Conservation (phyloP, 1,140 invertebrate species). For the Heliothis virescens region DNA sequence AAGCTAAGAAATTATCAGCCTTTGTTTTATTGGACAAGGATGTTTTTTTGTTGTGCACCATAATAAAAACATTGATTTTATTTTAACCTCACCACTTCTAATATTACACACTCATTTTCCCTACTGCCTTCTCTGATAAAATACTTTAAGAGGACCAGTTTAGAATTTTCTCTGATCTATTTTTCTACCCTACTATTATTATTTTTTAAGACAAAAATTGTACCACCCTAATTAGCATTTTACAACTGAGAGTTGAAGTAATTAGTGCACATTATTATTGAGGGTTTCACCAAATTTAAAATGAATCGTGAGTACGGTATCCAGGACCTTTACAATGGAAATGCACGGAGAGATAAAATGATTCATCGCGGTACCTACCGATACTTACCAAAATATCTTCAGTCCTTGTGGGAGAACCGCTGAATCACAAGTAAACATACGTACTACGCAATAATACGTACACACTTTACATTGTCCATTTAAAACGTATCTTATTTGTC, state of each 20-base stretch:
- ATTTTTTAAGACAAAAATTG: constrained; percentile 12
- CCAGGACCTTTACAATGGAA: constrained; percentile 39
- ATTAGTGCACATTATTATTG: neutral
- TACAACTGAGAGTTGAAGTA: neutral
- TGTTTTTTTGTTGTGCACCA: too few relatives aligned
- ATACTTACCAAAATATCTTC: constrained; percentile 76
- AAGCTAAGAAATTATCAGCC: too few relatives aligned
- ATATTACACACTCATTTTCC: too few relatives aligned
- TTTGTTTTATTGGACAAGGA: neutral
- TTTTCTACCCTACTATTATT: neutral
- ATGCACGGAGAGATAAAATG: constrained; percentile 47
- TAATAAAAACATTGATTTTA: neutral
- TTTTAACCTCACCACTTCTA: neutral
- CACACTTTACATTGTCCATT: constrained; percentile 66
- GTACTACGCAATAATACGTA: constrained; percentile 69
- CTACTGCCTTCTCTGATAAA: too few relatives aligned
- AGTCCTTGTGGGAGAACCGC: constrained; percentile 48
- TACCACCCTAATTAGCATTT: constrained; percentile 14
- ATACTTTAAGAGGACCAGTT: too few relatives aligned
- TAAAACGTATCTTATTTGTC: constrained; percentile 66
- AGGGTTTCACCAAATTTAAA: constrained; percentile 10
- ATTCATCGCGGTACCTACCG: constrained; percentile 54
- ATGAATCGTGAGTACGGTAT: constrained; percentile 12
- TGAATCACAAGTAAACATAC: constrained; percentile 54
- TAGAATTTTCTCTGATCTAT: too few relatives aligned